phyloP scores from a whole-genome alignment of 1,140 invertebrate species.

The Leptonema lineaticorne region DNA sequence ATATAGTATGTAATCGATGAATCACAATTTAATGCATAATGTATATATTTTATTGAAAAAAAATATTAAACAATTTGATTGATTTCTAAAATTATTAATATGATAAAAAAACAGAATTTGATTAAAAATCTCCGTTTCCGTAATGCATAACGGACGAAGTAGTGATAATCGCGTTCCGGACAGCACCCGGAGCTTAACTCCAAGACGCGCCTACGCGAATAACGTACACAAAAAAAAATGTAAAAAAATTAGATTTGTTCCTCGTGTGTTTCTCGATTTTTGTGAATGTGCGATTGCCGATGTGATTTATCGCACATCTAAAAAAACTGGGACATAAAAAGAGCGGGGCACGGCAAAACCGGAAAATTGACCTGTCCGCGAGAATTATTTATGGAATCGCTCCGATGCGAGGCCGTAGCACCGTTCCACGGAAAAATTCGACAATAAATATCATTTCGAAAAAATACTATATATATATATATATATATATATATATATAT shows the following conservation, averaged over 20 bases:
- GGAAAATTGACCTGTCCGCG: slow-evolving; percentile 37
- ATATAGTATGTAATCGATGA: too few species aligned
- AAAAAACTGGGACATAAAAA: slow-evolving; percentile 36
- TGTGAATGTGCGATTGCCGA: background rate
- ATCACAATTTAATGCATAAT: too few species aligned
- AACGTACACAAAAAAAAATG: too few species aligned
- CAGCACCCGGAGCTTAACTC: too few species aligned
- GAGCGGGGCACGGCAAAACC: slow-evolving; percentile 15
- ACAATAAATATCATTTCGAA: slow-evolving; percentile 26
- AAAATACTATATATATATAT: background rate
- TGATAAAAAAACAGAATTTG: too few species aligned
- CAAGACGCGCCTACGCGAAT: background rate
- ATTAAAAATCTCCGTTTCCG: too few species aligned
- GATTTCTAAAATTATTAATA: too few species aligned
- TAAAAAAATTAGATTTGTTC: slow-evolving; percentile 21
- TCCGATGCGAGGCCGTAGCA: slow-evolving; percentile 1
- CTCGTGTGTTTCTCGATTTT: slow-evolving; percentile 8
- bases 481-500: background rate
- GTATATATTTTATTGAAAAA: too few species aligned
- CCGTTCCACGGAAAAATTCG: slow-evolving; percentile 13
- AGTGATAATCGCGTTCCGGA: too few species aligned
- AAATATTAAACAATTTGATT: too few species aligned
- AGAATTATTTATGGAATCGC: slow-evolving; percentile 33
- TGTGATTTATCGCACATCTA: slow-evolving; percentile 34
- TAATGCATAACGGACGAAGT: too few species aligned